These are phyloP conservation scores for Pitta sordida DNA, from an alignment of 2,113 vertebrate species.

Conservation along the genomic window DNA sequence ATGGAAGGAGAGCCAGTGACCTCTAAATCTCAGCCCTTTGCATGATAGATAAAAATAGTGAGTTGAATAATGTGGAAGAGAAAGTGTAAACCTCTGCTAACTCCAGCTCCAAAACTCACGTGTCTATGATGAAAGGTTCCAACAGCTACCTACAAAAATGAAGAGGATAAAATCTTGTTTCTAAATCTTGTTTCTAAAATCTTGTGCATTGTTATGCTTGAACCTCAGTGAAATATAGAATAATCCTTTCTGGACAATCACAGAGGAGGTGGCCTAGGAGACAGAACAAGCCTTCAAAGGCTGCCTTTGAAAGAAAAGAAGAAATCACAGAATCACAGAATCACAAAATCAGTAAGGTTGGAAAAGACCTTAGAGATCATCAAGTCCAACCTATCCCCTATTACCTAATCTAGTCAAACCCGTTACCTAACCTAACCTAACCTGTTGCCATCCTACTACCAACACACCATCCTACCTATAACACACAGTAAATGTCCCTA, in stretches of 20 bases:
- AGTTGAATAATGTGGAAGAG: neutral
- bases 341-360: too few species aligned
- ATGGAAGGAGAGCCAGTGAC: neutral
- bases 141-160: neutral
- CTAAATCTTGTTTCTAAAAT: neutral
- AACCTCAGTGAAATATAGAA: neutral
- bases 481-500: too few species aligned
- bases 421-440: too few species aligned
- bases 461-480: too few species aligned
- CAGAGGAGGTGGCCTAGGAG: neutral
- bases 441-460: too few species aligned
- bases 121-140: too few species aligned
- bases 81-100: neutral
- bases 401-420: too few species aligned
- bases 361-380: too few species aligned
- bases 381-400: too few species aligned
- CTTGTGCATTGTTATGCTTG: rapidly evolving
- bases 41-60: too few species aligned
- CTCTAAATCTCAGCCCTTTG: neutral
- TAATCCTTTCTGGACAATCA: neutral
- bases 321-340: too few species aligned
- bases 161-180: too few species aligned
- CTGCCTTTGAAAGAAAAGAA: neutral
- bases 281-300: neutral
- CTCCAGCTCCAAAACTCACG: neutral